These are phyloP conservation scores for Chrysochloris asiatica DNA, from an alignment of 2,113 vertebrate genomes.

Conservation along the genomic window DNA sequence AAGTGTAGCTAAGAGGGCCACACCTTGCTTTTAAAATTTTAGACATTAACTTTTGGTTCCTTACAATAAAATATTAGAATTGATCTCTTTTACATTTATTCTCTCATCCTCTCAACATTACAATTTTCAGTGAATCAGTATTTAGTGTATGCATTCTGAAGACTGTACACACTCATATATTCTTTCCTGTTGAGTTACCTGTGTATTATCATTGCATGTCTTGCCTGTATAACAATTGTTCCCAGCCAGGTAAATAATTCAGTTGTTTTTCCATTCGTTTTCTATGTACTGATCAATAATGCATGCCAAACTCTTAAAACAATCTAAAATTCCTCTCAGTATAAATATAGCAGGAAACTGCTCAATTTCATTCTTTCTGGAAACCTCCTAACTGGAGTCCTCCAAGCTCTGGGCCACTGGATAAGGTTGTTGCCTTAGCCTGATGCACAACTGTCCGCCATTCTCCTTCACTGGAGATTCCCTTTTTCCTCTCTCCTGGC, in stretches of 20 bases:
- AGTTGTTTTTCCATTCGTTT: background rate
- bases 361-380: background rate
- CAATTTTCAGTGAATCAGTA: background rate
- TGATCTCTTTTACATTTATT: background rate
- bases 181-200: background rate
- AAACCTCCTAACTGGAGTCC: background rate
- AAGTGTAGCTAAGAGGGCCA: background rate
- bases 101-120: background rate
- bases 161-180: background rate
- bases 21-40: conserved; percentile 13
- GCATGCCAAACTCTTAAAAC: background rate
- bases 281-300: background rate
- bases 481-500: background rate
- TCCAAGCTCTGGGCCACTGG: too few relatives aligned
- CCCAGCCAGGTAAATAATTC: background rate
- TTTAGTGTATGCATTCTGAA: background rate
- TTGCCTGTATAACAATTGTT: background rate
- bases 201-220: background rate
- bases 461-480: too few relatives aligned
- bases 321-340: background rate
- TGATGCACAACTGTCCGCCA: background rate
- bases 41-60: background rate
- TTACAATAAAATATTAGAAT: background rate
- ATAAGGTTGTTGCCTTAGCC: background rate
- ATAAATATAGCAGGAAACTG: background rate